phyloP scores from a whole-genome alignment of 2,113 vertebrate genomes.

The Climacteris rufus region DNA sequence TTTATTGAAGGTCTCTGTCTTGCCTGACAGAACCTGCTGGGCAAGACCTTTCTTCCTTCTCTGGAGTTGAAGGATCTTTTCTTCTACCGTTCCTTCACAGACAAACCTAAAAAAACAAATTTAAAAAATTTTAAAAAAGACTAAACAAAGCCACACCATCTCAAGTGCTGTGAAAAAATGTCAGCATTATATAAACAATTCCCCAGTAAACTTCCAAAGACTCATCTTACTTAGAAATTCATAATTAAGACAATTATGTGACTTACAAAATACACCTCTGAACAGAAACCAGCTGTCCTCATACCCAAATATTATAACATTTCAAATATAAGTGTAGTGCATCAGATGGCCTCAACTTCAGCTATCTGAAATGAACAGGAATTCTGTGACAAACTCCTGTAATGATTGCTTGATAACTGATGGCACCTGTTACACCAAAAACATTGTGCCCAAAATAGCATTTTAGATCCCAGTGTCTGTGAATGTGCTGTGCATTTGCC shows the following conservation, averaged over 20 bases:
- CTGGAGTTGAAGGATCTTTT: slow-evolving; percentile 90
- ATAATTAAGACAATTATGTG: not conserved
- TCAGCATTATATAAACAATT: not conserved
- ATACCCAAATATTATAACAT: not conserved
- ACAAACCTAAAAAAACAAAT: slow-evolving; percentile 80
- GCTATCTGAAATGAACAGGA: not conserved
- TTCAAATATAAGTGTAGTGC: not conserved
- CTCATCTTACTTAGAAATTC: not conserved
- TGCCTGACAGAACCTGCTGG: slow-evolving; percentile 88
- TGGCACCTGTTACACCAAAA: not conserved
- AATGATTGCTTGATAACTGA: not conserved
- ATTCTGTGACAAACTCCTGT: not conserved
- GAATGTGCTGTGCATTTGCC: not conserved
- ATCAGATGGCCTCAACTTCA: not conserved
- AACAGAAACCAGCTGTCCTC: not conserved
- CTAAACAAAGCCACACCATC: not conserved
- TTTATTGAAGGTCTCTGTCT: slow-evolving; percentile 77
- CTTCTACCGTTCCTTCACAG: slow-evolving; percentile 91
- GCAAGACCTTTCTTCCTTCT: slow-evolving; percentile 89
- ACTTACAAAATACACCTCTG: not conserved
- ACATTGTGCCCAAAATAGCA: not conserved
- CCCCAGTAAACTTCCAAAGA: not conserved
- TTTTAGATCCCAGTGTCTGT: not conserved
- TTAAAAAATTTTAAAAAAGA: not conserved
- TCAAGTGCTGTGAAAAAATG: not conserved